phyloP scores from a whole-genome alignment of 2,888 invertebrate species.

The Allophyes oxyacanthae region DNA sequence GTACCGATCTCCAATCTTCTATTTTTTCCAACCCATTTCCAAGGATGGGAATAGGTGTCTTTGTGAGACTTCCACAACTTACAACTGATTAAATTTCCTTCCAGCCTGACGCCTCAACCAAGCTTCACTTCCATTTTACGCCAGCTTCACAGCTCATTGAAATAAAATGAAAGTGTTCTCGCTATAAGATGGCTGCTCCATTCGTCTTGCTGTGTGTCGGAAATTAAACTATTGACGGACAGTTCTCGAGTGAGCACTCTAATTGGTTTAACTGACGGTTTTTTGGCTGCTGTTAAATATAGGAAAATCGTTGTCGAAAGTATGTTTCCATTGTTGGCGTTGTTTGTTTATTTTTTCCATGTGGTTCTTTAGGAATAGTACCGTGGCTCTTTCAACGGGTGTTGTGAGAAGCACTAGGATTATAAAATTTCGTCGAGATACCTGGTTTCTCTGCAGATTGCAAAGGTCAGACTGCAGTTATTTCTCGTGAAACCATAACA shows the following conservation, averaged over 20 bases:
- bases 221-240: constrained; percentile 57
- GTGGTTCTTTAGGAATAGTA: not conserved
- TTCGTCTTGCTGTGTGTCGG: constrained; percentile 59
- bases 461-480: too few species aligned
- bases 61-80: not conserved
- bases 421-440: too few species aligned
- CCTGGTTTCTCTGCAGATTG: too few species aligned
- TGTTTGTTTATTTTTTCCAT: constrained; percentile 10
- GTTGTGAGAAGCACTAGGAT: too few species aligned
- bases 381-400: not conserved
- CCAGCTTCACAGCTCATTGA: constrained; percentile 47
- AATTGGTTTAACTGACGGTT: constrained; percentile 52
- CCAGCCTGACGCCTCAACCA: not conserved
- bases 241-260: constrained; percentile 44
- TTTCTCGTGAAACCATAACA: too few species aligned
- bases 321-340: constrained; percentile 10
- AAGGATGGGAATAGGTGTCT: too few species aligned
- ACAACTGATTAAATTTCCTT: not conserved
- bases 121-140: constrained; percentile 4
- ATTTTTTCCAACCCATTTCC: too few species aligned
- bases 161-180: constrained; percentile 56
- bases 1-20: too few species aligned
- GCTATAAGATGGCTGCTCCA: constrained; percentile 44
- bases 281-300: constrained; percentile 30
- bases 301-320: constrained; percentile 43